Evolutionary conservation across 2,113 vertebrate genomes (phyloP).

Genomic region (Scartelaos histophorus): DNA sequence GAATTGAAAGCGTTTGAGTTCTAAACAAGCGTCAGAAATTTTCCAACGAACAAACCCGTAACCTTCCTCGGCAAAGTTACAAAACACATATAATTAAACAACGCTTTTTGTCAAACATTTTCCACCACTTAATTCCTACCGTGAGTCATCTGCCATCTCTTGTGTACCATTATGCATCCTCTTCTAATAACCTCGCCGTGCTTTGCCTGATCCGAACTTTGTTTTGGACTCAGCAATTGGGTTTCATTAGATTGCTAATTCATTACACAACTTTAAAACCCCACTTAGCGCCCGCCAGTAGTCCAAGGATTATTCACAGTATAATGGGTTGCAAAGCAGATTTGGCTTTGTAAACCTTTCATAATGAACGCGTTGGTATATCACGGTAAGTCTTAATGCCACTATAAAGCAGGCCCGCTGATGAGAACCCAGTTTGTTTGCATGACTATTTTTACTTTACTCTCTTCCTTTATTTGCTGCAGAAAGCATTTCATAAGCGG

Average conservation of each 20-base stretch:
- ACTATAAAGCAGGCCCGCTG: not conserved
- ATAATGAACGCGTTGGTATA: slow-evolving; percentile 26
- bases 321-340: slow-evolving; percentile 14
- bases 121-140: not conserved
- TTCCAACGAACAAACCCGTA: not conserved
- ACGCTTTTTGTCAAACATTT: slow-evolving; percentile 7
- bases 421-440: slow-evolving; percentile 1
- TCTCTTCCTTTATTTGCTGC: slow-evolving; percentile 9
- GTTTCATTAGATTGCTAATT: slow-evolving; percentile 20
- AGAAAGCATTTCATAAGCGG: slow-evolving; percentile 6
- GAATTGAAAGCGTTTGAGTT: not conserved
- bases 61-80: not conserved
- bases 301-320: slow-evolving; percentile 31
- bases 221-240: slow-evolving; percentile 16
- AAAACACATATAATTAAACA: slow-evolving; percentile 17
- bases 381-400: slow-evolving; percentile 5
- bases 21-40: not conserved
- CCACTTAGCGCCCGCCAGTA: slow-evolving; percentile 3
- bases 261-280: slow-evolving; percentile 19
- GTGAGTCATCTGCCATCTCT: slow-evolving; percentile 20
- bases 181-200: slow-evolving; percentile 14
- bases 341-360: slow-evolving; percentile 21
- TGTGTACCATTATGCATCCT: not conserved
- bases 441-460: not conserved
- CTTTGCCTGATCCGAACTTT: slow-evolving; percentile 12